phyloP scores from a whole-genome alignment of 1,140 invertebrate species.

The Formica selysi region DNA sequence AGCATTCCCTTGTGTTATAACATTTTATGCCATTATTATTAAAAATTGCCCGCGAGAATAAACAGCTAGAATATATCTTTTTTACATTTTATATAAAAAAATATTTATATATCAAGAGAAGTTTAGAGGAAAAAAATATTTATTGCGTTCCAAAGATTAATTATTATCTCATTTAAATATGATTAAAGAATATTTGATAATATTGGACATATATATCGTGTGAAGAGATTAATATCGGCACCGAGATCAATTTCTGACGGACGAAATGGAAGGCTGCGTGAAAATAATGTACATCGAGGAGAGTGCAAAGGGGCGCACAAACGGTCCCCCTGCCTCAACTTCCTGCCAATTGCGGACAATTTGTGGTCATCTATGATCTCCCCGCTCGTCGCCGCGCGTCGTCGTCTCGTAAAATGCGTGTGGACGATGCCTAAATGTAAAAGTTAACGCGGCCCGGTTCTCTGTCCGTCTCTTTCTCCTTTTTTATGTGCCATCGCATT shows the following conservation, averaged over 20 bases:
- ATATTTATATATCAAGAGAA: background rate
- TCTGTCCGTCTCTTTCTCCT: constrained; percentile 45
- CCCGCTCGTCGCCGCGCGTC: constrained; percentile 70
- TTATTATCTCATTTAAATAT: constrained; percentile 19
- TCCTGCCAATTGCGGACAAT: constrained; percentile 86
- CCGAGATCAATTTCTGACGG: constrained; percentile 72
- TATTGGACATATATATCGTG: background rate
- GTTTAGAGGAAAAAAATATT: background rate
- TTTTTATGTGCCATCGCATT: constrained; percentile 64
- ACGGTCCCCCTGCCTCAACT: constrained; percentile 82
- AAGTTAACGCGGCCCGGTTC: constrained; percentile 78
- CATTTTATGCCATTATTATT: background rate
- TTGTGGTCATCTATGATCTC: constrained; percentile 86
- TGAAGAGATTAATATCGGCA: constrained; percentile 58
- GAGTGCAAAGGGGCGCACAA: constrained; percentile 80
- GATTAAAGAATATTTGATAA: background rate
- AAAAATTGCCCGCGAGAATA: background rate
- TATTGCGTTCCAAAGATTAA: background rate
- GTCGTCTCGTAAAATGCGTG: constrained; percentile 54
- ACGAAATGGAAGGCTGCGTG: constrained; percentile 71
- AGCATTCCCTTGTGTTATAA: constrained; percentile 4
- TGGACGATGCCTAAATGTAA: constrained; percentile 77
- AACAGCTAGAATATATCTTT: background rate
- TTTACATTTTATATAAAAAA: background rate
- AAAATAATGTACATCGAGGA: constrained; percentile 79